Conservation (phyloP, 2,113 vertebrate species). For the Pedetes capensis region DNA sequence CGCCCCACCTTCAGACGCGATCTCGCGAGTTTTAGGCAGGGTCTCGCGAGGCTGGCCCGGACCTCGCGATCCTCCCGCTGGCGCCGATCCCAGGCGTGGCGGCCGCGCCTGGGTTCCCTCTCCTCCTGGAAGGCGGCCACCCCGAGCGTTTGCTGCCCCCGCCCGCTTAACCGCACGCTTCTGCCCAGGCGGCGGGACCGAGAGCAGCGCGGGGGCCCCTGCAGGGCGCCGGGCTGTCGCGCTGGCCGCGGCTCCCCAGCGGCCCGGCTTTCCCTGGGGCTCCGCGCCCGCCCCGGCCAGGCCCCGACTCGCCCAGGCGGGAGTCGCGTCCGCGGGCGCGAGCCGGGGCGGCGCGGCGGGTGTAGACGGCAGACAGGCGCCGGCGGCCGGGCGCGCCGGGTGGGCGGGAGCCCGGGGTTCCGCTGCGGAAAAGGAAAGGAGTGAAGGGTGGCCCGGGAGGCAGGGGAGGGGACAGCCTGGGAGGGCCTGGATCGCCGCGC, state of each 20-base stretch:
- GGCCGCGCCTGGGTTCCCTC: background rate
- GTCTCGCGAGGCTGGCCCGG: background rate
- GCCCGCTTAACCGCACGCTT: too few species aligned
- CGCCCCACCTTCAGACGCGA: too few species aligned
- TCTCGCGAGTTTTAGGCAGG: too few species aligned
- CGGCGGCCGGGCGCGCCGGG: background rate
- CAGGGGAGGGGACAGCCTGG: background rate
- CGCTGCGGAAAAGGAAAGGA: too few species aligned
- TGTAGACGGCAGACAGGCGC: constrained; percentile 17
- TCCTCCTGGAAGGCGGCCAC: too few species aligned
- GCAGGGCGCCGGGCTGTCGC: too few species aligned
- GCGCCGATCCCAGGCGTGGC: background rate
- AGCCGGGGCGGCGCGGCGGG: too few species aligned
- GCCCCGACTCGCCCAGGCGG: too few species aligned
- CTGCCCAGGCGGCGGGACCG: too few species aligned
- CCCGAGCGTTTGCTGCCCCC: too few species aligned
- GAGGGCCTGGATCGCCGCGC: rapidly evolving
- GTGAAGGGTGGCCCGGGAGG: background rate
- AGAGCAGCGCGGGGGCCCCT: too few species aligned
- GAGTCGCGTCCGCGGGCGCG: too few species aligned
- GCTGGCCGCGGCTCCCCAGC: background rate
- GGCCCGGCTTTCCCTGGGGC: background rate
- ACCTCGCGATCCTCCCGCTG: background rate
- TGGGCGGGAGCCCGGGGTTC: background rate
- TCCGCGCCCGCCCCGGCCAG: background rate